Conservation (phyloP, 1,140 invertebrate species). For the Alviniconcha marisindica region DNA sequence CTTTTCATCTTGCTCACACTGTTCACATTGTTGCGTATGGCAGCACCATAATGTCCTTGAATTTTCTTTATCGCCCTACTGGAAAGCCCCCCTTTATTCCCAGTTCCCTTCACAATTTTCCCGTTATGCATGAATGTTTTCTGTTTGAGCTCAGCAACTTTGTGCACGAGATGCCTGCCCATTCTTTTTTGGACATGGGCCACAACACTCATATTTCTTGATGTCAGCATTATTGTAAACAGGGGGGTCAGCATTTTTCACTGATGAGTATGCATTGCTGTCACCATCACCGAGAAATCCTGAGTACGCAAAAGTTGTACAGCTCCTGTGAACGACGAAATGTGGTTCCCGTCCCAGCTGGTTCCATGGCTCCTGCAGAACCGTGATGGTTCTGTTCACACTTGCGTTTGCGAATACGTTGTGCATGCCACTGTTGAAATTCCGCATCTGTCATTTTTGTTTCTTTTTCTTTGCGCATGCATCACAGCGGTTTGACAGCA, state of each 20-base stretch:
- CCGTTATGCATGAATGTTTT: neutral
- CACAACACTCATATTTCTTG: neutral
- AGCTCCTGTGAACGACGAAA: neutral
- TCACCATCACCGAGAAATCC: neutral
- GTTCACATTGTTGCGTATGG: too few relatives aligned
- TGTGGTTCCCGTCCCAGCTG: neutral
- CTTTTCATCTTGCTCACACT: too few relatives aligned
- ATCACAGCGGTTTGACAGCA: constrained; percentile 6
- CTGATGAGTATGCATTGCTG: neutral
- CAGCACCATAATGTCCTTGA: too few relatives aligned
- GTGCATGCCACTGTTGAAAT: neutral
- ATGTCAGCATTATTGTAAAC: neutral
- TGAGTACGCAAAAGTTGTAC: neutral
- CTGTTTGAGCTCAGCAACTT: neutral
- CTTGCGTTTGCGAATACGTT: neutral
- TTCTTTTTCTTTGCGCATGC: neutral
- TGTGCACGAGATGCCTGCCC: neutral
- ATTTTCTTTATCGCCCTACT: too few relatives aligned
- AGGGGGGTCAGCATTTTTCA: neutral
- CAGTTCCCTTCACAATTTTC: neutral
- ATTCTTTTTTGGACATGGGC: constrained; percentile 2
- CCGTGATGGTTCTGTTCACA: constrained; percentile 4
- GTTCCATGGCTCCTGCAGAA: neutral
- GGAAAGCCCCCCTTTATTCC: too few relatives aligned
- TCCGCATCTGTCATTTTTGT: neutral